phyloP scores from a whole-genome alignment of 2,888 invertebrate genomes.

The Lordiphosa andalusiaca region DNA sequence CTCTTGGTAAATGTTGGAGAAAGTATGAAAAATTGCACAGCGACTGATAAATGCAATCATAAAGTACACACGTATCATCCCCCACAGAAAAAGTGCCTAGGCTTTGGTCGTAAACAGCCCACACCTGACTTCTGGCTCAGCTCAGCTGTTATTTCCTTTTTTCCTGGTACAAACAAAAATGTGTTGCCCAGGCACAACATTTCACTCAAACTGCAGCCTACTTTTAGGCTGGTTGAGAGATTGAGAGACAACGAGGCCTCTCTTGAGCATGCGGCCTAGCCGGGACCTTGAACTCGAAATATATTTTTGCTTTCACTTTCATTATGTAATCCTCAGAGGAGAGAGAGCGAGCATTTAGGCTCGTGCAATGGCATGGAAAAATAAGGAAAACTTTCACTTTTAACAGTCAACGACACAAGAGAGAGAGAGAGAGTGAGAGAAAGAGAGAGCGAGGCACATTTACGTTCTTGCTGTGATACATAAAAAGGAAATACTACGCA shows the following conservation, averaged over 20 bases:
- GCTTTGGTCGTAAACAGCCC: constrained; percentile 10
- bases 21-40: too few relatives aligned
- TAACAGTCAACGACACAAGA: constrained; percentile 65
- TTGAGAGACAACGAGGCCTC: constrained; percentile 16
- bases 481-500: constrained; percentile 59
- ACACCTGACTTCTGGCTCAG: constrained; percentile 12
- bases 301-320: constrained; percentile 42
- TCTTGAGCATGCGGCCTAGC: constrained; percentile 78
- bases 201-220: constrained; percentile 57
- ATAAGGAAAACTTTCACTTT: constrained; percentile 72
- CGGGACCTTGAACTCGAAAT: constrained; percentile 78
- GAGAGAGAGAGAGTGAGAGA: constrained; percentile 5
- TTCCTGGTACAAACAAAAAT: constrained; percentile 57
- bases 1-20: not conserved
- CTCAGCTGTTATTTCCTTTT: constrained; percentile 55
- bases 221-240: constrained; percentile 56
- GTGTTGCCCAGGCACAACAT: constrained; percentile 56
- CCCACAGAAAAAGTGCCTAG: constrained; percentile 12
- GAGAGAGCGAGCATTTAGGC: constrained; percentile 42
- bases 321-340: constrained; percentile 55
- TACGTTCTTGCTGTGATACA: constrained; percentile 26
- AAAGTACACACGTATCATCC: constrained; percentile 60
- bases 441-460: constrained; percentile 12
- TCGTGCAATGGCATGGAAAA: constrained; percentile 59
- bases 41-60: constrained; percentile 37